phyloP scores from a whole-genome alignment of 1,140 invertebrate species.

The Brachionus calyciflorus region DNA sequence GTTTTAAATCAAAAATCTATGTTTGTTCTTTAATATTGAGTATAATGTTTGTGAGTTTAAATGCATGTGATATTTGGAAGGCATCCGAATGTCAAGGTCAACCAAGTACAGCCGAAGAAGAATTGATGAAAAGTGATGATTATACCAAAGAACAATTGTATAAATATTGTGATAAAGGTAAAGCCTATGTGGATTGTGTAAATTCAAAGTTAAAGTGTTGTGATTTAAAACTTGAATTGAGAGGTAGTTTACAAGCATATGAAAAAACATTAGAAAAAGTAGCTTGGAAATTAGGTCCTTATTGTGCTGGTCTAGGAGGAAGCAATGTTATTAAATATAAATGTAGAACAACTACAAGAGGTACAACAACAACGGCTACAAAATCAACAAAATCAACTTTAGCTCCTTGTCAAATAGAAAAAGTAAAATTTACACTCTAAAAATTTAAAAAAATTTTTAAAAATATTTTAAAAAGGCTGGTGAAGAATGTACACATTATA shows the following conservation, averaged over 20 bases:
- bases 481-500: conserved; percentile 16
- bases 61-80: conserved; percentile 41
- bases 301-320: conserved; percentile 42
- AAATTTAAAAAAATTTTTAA: background rate
- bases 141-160: conserved; percentile 45
- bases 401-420: conserved; percentile 19
- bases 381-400: conserved; percentile 28
- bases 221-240: conserved; percentile 33
- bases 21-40: background rate
- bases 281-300: conserved; percentile 38
- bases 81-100: conserved; percentile 41
- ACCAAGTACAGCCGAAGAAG: conserved; percentile 31
- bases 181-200: conserved; percentile 46
- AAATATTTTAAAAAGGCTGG: background rate
- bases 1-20: background rate
- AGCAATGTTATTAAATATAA: conserved; percentile 40
- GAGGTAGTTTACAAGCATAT: background rate
- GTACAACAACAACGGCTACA: conserved; percentile 23
- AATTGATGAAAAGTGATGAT: conserved; percentile 35
- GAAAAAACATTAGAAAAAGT: conserved; percentile 3
- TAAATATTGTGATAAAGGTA: conserved; percentile 45
- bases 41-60: background rate
- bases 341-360: conserved; percentile 36
- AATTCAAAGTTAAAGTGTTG: conserved; percentile 36
- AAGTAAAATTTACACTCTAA: background rate